phyloP scores from a whole-genome alignment of 1,140 invertebrate genomes.

The Drosophila bipectinata region DNA sequence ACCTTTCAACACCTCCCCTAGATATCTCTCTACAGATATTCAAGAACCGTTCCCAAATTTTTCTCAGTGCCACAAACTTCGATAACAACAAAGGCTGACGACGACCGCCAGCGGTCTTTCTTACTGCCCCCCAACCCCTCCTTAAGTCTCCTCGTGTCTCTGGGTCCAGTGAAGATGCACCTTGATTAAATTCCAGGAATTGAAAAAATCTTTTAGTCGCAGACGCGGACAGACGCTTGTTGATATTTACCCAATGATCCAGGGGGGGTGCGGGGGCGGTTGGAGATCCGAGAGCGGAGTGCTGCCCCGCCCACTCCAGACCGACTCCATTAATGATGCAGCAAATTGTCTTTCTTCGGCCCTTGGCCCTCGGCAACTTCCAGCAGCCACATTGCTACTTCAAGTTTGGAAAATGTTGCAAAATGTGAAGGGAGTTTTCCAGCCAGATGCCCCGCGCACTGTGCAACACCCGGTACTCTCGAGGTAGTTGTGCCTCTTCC shows the following conservation, averaged over 20 bases:
- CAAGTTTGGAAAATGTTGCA: conserved; percentile 42
- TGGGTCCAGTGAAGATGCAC: conserved; percentile 55
- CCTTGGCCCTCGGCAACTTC: conserved; percentile 4
- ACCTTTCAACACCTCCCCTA: too few species aligned
- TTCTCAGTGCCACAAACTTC: background rate
- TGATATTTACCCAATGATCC: conserved; percentile 54
- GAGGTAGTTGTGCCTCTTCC: too few species aligned
- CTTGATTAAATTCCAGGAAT: conserved; percentile 81
- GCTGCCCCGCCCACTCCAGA: conserved; percentile 13
- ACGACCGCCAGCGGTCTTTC: conserved; percentile 40
- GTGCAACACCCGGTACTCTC: too few species aligned
- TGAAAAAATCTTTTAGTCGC: conserved; percentile 57
- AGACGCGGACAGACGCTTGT: conserved; percentile 45
- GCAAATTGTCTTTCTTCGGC: conserved; percentile 48
- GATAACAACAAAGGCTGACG: conserved; percentile 13
- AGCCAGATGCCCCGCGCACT: too few species aligned
- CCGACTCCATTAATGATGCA: conserved; percentile 67
- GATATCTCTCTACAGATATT: too few species aligned
- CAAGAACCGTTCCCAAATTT: background rate
- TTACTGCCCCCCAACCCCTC: conserved; percentile 9
- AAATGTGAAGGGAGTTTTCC: conserved; percentile 36
- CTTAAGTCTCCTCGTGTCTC: conserved; percentile 15
- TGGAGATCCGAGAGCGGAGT: background rate
- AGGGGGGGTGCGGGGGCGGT: background rate
- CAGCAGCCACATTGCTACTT: conserved; percentile 15